Evolutionary conservation across 2,888 invertebrate genomes (phyloP), one percentile per base, ranked within the genome.

Genomic region (Halictus ligatus): DNA sequence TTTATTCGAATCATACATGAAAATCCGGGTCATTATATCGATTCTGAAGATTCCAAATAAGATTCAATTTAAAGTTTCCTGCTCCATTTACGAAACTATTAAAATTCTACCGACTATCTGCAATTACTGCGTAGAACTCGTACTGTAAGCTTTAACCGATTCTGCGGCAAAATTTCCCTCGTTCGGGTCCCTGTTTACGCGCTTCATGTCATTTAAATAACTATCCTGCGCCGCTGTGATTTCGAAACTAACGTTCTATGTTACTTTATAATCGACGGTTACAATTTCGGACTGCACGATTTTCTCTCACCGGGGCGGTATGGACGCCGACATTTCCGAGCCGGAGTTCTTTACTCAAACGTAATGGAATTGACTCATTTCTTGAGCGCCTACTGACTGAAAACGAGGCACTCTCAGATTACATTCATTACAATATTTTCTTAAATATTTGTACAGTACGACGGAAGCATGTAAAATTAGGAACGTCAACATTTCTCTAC

Each of bases 41-140:
- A 15, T 54, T 43, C 18, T 3, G 21, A 21, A 29, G 50, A 77
- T 21, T 21, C 29, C 21, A 29, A 43, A 46, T 48, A 50, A 67
- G 48, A 25, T 80, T 80, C 64, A 69, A 69, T 80, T 77, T 76
- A 76, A 67, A 80, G 40, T 76, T 80, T 13, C 25, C 13, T 25
- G 35, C 21, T 48, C 64, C 60, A 12, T 58, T 80, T 13, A 46
- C 60, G 64, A 46, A 80, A 35, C 60, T 75, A 40, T 60, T 40
- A 25, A 75, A 80, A 80, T 80, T 80, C 75, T 75, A 60, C 46
- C 21, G 29, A 29, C 29, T 46, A 54, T 69, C 69, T n/a, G 50
- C 6, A 46, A 77, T 73, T 81, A 29, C 72, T n/a, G 25, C 18
- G 35, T 50, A 54, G n/a, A 80, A 82, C 50, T 79, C 48, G 5